A percentile compares a stretch with the other conserved stretches of the same genome.
Conservation (phyloP, 53 echinoderm and acorn worm genomes). For the Crossaster papposus region DNA sequence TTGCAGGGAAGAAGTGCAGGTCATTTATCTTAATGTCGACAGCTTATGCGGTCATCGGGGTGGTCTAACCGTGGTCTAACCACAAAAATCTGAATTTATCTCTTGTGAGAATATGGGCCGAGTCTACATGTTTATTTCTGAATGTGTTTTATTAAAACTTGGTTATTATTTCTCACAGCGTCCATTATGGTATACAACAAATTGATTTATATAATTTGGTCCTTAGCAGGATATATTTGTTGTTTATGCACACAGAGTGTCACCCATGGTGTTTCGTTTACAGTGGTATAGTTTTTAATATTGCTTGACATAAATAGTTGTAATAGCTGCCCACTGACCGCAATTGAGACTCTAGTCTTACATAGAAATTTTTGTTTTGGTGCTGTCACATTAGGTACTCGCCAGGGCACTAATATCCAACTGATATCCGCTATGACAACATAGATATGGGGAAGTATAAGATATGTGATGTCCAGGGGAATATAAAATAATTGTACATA, state of each 20-base stretch:
- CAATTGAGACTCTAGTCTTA: not conserved
- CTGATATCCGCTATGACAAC: not conserved
- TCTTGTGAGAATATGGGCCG: not conserved
- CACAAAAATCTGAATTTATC: not conserved
- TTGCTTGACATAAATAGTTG: not conserved
- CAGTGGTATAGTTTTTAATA: not conserved
- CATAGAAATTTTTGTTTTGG: not conserved
- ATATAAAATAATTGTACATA: not conserved
- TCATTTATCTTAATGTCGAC: not conserved
- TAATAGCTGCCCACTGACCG: not conserved
- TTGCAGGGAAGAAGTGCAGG: not conserved
- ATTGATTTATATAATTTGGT: no score
- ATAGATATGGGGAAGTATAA: not conserved
- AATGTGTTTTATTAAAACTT: not conserved
- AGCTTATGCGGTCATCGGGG: not conserved
- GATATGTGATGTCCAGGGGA: not conserved
- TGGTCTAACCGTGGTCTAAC: not conserved
- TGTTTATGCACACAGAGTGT: not conserved
- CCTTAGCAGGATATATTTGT: not conserved
- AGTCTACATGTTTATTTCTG: not conserved
- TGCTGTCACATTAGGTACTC: no score
- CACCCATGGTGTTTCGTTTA: not conserved
- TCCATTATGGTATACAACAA: not conserved
- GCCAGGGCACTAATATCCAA: not conserved
- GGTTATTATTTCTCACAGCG: not conserved